A percentile compares a stretch with the other conserved stretches of the same genome.
Conservation (phyloP, 2,888 invertebrate species). For the Clivina fossor region DNA sequence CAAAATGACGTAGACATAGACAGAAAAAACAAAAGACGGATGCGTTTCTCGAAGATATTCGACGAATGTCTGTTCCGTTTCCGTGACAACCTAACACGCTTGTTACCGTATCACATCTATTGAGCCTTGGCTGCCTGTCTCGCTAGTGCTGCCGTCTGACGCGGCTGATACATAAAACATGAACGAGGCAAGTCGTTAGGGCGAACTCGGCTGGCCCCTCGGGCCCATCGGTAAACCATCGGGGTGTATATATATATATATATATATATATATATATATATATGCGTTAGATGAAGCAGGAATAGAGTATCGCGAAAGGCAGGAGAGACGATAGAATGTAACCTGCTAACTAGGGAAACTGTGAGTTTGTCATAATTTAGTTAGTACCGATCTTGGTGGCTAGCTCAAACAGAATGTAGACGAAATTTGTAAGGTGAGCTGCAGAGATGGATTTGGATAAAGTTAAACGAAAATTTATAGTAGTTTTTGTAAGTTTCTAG, state of each 20-base stretch:
- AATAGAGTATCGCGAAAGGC: no score
- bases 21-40: no score
- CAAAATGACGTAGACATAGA: no score
- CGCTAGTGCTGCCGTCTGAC: slow-evolving; percentile 28
- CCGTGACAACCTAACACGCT: slow-evolving; percentile 3
- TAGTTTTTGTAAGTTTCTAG: no score
- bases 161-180: slow-evolving; percentile 46
- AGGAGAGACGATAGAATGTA: background rate
- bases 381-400: slow-evolving; percentile 19
- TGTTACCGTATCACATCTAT: slow-evolving; percentile 4
- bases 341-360: background rate
- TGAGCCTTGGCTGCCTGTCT: background rate
- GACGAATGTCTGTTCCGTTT: background rate
- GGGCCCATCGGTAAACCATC: no score
- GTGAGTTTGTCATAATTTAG: slow-evolving; percentile 16
- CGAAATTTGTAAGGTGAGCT: background rate
- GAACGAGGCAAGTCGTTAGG: slow-evolving; percentile 46
- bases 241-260: no score
- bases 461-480: no score
- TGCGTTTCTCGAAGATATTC: no score
- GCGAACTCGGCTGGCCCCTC: no score
- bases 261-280: no score
- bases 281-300: no score
- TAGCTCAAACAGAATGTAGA: slow-evolving; percentile 3
- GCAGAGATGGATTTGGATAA: slow-evolving; percentile 1